Evolutionary conservation across 1,140 invertebrate species (phyloP), one percentile per base, ranked within the genome.

Genomic region (Danaus melanippus): DNA sequence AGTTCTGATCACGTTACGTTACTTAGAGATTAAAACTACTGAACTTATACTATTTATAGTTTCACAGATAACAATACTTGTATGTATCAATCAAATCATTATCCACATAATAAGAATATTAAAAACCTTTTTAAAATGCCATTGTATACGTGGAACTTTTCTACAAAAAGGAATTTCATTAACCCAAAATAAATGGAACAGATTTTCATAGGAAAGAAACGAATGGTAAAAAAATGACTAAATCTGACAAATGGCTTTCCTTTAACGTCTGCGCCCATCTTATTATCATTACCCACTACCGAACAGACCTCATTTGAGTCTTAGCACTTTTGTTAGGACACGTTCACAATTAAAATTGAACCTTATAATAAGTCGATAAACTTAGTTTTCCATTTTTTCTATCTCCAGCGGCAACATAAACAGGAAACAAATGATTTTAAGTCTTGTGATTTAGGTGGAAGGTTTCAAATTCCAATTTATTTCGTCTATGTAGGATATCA

Each of bases 231-330:
- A 86, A 86, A 84, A 82, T 80, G 74, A 67, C 76, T 69, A 75
- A 83, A 83, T 70, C 79, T 86, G 80, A 86, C 81, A 86, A 86
- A 86, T 86, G 77, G 76, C 69, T 84, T 86, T 86, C 81, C 79
- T 84, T 86, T 86, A 84, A 84, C 81, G 81, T 84, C 84, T 84
- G 81, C 80, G 69, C 79, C 80, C 81, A 86, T 86, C 84, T 86
- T 84, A 86, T 84, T 86, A 86, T 84, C 84, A 78, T 84, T 84
- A 84, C 74, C 73, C 64, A 81, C 81, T 84, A 80, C 74, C 74
- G 79, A 84, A 86, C 80, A 84, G 81, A 79, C 81, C 78, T 84
- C 84, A 86, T 84, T 86, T 79, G 76, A 71, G 71, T 74, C 74
- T 76, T 81, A 79, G 75, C 66, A 73, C 65, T 74, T 75, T 56